phyloP scores from a whole-genome alignment of 53 echinoderm and acorn worm genomes.

The Patiria pectinifera region DNA sequence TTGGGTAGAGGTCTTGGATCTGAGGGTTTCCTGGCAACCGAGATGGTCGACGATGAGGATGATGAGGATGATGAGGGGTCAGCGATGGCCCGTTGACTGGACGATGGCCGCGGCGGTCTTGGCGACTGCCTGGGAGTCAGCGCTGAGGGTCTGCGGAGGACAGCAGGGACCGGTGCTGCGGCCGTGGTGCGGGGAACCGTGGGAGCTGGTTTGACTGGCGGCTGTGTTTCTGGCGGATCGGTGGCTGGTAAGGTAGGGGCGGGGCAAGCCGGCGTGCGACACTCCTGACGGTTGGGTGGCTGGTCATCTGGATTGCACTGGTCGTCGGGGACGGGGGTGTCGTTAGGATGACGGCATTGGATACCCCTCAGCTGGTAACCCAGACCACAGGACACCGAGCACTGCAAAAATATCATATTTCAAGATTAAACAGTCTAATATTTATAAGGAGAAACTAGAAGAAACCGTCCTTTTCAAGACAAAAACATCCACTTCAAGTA shows the following conservation, averaged over 20 bases:
- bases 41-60: neutral
- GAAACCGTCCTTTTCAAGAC: too few relatives aligned
- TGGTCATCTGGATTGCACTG: slow-evolving; percentile 69
- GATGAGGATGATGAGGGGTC: neutral
- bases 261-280: slow-evolving; percentile 68
- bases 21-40: neutral
- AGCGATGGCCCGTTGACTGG: neutral
- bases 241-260: slow-evolving; percentile 45
- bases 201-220: slow-evolving; percentile 33
- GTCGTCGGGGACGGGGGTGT: slow-evolving; percentile 49
- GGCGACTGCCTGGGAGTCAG: slow-evolving; percentile 35
- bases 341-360: slow-evolving; percentile 69
- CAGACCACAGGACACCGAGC: slow-evolving; percentile 88
- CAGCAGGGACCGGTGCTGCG: neutral
- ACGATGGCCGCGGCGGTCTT: neutral
- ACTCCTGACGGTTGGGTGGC: slow-evolving; percentile 70
- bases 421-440: neutral
- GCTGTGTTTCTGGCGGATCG: slow-evolving; percentile 34
- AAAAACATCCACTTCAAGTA: too few relatives aligned
- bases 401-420: slow-evolving; percentile 61
- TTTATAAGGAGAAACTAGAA: neutral
- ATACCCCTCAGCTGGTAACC: slow-evolving; percentile 79
- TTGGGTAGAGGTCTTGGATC: slow-evolving; percentile 18
- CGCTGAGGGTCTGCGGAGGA: slow-evolving; percentile 26
- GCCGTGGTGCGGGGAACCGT: slow-evolving; percentile 22